These are phyloP conservation scores for Chauna torquata DNA, from an alignment of 2,113 vertebrate species.

Conservation along the genomic window DNA sequence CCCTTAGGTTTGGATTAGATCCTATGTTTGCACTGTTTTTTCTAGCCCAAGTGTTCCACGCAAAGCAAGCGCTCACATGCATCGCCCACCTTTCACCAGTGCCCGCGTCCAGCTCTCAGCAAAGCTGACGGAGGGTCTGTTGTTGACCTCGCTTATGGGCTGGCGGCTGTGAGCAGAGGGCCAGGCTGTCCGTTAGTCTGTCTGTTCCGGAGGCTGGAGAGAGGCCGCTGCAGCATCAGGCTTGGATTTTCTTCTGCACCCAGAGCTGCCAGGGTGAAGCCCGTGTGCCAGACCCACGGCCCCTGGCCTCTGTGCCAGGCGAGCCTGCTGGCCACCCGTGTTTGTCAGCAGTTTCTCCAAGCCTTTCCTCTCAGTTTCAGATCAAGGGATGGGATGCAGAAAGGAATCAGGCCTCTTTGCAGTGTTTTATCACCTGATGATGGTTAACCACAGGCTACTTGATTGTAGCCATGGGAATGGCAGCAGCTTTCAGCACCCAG, in stretches of 20 bases:
- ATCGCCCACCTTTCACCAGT: fast-evolving
- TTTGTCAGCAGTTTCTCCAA: neutral
- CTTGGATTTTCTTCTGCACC: neutral
- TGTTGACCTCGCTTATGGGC: neutral
- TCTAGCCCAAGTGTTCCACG: neutral
- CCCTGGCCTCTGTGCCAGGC: neutral
- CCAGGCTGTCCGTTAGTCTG: fast-evolving
- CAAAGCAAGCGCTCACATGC: fast-evolving
- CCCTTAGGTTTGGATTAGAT: neutral
- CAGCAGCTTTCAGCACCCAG: neutral
- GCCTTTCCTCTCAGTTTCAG: neutral
- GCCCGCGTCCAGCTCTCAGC: neutral
- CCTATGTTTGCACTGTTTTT: neutral
- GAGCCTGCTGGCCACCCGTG: too few species aligned
- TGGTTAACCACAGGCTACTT: constrained; percentile 15
- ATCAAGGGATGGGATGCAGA: neutral
- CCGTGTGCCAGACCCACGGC: neutral
- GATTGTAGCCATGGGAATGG: constrained; percentile 33
- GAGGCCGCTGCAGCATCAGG: neutral
- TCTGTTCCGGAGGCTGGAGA: neutral
- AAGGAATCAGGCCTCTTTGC: neutral
- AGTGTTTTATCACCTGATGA: constrained; percentile 9
- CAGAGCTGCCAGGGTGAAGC: neutral
- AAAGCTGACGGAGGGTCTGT: too few species aligned
- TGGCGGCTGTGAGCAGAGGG: neutral